Evolutionary conservation across 2,888 invertebrate genomes (phyloP).

Genomic region (Carpatolechia fugitivella): DNA sequence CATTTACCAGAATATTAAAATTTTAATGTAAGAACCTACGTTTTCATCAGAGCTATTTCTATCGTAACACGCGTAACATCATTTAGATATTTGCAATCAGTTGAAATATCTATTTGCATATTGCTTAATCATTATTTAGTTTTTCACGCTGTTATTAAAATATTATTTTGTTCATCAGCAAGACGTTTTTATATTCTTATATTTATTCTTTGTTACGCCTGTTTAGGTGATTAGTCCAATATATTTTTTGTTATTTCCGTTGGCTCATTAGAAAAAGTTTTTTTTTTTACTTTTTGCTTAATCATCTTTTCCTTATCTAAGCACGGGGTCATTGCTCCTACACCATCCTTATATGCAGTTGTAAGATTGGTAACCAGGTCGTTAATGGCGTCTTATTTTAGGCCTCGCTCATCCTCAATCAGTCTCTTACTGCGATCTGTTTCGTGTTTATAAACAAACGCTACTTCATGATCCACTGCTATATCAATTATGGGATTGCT

Average conservation of each 20-base stretch:
- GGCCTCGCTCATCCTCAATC: conserved; percentile 12
- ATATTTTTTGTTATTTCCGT: too few relatives aligned
- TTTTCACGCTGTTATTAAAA: too few relatives aligned
- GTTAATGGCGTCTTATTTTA: conserved; percentile 28
- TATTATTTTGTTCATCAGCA: too few relatives aligned
- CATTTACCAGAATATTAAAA: neutral
- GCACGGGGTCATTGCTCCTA: conserved; percentile 25
- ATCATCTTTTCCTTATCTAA: conserved; percentile 9
- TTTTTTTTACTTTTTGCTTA: neutral
- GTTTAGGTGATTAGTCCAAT: too few relatives aligned
- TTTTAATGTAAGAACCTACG: neutral
- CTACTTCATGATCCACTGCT: conserved; percentile 5
- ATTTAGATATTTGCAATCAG: too few relatives aligned
- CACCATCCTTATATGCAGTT: conserved; percentile 9
- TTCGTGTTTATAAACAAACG: conserved; percentile 30
- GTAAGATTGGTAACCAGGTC: conserved; percentile 18
- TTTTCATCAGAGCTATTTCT: too few relatives aligned
- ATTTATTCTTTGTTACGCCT: too few relatives aligned
- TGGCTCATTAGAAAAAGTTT: too few relatives aligned
- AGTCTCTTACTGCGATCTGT: conserved; percentile 22
- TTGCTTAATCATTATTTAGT: too few relatives aligned
- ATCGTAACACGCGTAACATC: too few relatives aligned
- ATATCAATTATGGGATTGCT: neutral
- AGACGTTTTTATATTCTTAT: too few relatives aligned
- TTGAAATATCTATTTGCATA: too few relatives aligned